These are phyloP conservation scores for Haliclona indistincta DNA, from an alignment of 37 sponge, comb jelly and placozoan species.

Conservation along the genomic window DNA sequence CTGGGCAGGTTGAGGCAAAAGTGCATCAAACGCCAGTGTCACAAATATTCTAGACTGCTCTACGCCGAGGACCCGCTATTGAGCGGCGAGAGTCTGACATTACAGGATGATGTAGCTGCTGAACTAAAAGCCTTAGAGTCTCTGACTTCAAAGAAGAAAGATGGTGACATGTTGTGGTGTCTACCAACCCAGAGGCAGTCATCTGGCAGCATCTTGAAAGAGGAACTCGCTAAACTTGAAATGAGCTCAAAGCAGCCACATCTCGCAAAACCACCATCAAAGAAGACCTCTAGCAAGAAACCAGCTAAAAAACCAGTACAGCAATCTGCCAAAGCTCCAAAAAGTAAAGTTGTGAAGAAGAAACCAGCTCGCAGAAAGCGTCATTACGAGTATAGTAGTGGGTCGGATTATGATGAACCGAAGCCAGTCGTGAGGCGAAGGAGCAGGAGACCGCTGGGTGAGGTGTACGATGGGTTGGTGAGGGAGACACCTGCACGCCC, in stretches of 20 bases:
- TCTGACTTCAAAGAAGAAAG: neutral
- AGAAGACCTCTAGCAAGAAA: neutral
- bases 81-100: conserved; percentile 9
- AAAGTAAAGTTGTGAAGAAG: neutral
- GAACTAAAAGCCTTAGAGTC: conserved; percentile 26
- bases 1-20: conserved; percentile 72
- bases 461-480: too few relatives aligned
- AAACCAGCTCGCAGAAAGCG: neutral
- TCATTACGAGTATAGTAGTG: neutral
- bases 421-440: neutral
- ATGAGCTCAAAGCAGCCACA: neutral
- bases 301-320: neutral
- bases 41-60: conserved; percentile 50
- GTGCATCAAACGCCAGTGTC: conserved; percentile 82
- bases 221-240: neutral
- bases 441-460: neutral
- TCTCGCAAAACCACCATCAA: neutral
- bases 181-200: too few relatives aligned
- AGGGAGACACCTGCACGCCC: neutral
- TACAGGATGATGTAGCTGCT: conserved; percentile 32
- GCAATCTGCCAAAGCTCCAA: neutral
- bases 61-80: conserved; percentile 47
- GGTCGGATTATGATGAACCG: too few relatives aligned
- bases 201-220: neutral
- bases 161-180: too few relatives aligned